phyloP scores from a whole-genome alignment of 2,888 invertebrate genomes.

The Drosophila eohydei region DNA sequence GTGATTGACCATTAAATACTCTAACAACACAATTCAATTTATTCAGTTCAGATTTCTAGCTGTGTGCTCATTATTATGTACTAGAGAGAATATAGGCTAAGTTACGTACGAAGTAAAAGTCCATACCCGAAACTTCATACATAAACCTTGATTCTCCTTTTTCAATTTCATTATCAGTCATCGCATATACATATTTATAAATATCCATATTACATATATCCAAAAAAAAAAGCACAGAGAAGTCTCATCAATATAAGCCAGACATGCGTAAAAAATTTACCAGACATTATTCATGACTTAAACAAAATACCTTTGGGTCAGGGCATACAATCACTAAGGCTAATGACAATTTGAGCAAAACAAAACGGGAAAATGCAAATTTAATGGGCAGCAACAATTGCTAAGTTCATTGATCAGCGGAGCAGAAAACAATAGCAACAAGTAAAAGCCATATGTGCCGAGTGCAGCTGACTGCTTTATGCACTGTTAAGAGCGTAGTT shows the following conservation, averaged over 20 bases:
- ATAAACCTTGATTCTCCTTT: neutral
- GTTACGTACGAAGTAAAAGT: too few species aligned
- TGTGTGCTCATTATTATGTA: neutral
- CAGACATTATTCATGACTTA: neutral
- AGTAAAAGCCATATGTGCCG: neutral
- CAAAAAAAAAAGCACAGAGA: too few species aligned
- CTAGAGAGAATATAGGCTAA: too few species aligned
- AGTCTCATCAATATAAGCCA: neutral
- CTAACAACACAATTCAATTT: neutral
- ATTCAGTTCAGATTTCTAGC: neutral
- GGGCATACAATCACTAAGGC: constrained; percentile 37
- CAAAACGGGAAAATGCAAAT: constrained; percentile 58
- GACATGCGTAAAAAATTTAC: neutral
- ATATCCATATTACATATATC: neutral
- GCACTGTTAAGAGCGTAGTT: neutral
- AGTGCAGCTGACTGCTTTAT: neutral
- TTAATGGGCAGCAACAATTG: constrained; percentile 65
- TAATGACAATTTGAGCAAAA: constrained; percentile 53
- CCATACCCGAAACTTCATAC: too few species aligned
- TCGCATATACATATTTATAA: neutral
- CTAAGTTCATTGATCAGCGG: constrained; percentile 72
- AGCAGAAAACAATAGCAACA: constrained; percentile 16
- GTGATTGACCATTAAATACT: neutral
- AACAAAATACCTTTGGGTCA: neutral
- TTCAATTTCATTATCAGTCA: neutral